These are phyloP conservation scores for Acleris literana DNA, from an alignment of 2,888 invertebrate genomes.

Conservation along the genomic window DNA sequence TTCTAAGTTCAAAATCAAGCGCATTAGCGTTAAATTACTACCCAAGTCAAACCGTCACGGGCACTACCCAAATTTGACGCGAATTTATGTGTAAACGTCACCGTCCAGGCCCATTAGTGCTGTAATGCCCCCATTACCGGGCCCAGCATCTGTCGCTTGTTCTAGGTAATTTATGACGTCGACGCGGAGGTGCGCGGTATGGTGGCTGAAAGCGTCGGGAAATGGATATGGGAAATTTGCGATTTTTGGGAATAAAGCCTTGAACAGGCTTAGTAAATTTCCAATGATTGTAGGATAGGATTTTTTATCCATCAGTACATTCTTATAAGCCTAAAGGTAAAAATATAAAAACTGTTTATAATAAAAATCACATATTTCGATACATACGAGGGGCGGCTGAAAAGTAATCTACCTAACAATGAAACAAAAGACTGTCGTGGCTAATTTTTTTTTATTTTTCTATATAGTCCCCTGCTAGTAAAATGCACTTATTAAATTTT, in stretches of 20 bases:
- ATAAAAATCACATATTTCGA: too few species aligned
- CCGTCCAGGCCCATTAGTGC: conserved; percentile 78
- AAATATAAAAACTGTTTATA: too few species aligned
- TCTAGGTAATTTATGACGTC: conserved; percentile 80
- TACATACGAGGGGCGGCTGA: too few species aligned
- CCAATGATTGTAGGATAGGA: too few species aligned
- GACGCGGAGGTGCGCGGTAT: conserved; percentile 65
- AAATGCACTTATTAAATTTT: too few species aligned
- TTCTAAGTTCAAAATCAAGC: conserved; percentile 1
- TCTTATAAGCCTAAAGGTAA: too few species aligned
- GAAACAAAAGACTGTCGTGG: too few species aligned
- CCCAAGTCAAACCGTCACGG: conserved; percentile 15
- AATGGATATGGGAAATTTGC: conserved; percentile 17
- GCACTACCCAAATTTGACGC: conserved; percentile 73
- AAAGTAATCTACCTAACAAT: too few species aligned
- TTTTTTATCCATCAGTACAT: too few species aligned
- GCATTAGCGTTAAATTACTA: conserved; percentile 3
- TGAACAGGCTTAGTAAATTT: not conserved
- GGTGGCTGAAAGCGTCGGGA: conserved; percentile 49
- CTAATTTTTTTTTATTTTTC: too few species aligned
- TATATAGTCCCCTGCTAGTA: too few species aligned
- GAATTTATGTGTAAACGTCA: conserved; percentile 81
- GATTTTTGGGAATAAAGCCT: not conserved
- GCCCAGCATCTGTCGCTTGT: conserved; percentile 80
- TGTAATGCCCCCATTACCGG: conserved; percentile 81